Percentiles rank a stretch among this genome's conserved stretches.
phyloP scores from a whole-genome alignment of 1,140 invertebrate genomes.

The Araneus ventricosus region DNA sequence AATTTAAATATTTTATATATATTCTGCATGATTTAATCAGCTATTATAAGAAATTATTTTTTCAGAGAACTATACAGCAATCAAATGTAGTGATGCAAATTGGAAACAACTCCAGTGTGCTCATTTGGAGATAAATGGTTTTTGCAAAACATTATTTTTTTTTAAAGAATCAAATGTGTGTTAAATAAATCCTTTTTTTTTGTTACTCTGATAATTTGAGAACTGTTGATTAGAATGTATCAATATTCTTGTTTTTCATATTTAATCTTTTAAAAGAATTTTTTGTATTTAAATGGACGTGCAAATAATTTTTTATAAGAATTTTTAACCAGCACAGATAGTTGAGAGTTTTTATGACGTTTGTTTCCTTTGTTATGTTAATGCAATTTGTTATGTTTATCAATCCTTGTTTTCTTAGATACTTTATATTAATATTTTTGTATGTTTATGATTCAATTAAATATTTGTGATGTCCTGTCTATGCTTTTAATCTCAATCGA shows the following conservation, averaged over 20 bases:
- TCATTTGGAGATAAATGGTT: too few species aligned
- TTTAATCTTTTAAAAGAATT: conserved; percentile 2
- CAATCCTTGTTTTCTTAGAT: conserved; percentile 35
- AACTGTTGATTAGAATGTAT: background rate
- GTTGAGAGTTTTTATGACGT: background rate
- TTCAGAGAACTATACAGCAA: too few species aligned
- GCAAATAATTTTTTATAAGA: background rate
- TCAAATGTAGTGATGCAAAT: too few species aligned
- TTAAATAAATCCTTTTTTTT: too few species aligned
- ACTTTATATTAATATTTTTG: conserved; percentile 41
- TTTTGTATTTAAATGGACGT: background rate
- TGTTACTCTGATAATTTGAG: too few species aligned
- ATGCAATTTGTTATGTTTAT: conserved; percentile 51
- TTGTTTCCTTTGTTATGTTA: conserved; percentile 23
- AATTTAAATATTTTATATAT: too few species aligned
- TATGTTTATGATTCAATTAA: conserved; percentile 28
- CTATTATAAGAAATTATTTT: too few species aligned
- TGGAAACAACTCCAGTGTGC: too few species aligned
- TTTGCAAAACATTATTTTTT: too few species aligned
- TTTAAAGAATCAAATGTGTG: too few species aligned
- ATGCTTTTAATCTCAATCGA: conserved; percentile 46
- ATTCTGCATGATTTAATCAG: too few species aligned
- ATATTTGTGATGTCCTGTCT: background rate
- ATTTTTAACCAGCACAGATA: background rate
- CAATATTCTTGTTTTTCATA: background rate